Conservation (phyloP, 1,140 invertebrate species). For the Phymastichus coffea region DNA sequence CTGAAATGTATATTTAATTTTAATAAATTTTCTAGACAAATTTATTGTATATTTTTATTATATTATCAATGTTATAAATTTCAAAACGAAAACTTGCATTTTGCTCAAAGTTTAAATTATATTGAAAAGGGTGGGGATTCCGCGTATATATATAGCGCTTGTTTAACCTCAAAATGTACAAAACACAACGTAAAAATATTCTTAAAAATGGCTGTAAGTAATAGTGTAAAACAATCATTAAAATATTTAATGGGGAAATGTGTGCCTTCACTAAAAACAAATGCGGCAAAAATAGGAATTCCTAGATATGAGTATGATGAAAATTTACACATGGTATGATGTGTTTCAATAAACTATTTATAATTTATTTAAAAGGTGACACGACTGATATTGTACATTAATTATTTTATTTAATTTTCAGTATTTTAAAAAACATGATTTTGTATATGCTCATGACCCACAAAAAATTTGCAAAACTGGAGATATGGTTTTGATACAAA, state of each 20-base stretch:
- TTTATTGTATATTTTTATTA: too few species aligned
- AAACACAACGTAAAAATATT: too few species aligned
- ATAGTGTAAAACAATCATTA: background rate
- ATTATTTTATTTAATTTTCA: conserved; percentile 55
- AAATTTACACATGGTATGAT: conserved; percentile 66
- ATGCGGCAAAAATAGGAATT: conserved; percentile 74
- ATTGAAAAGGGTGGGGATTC: too few species aligned
- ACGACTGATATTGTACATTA: conserved; percentile 19
- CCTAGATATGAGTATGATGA: conserved; percentile 69
- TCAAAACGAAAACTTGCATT: too few species aligned
- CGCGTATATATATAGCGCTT: too few species aligned
- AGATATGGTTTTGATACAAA: conserved; percentile 77
- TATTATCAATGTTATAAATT: too few species aligned
- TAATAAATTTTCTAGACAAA: too few species aligned
- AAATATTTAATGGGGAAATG: conserved; percentile 66
- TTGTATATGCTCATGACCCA: conserved; percentile 76
- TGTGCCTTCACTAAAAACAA: conserved; percentile 70
- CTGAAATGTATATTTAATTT: too few species aligned
- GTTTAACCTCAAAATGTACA: too few species aligned
- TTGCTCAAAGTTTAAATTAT: too few species aligned
- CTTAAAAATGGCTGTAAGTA: background rate
- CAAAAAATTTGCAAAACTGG: conserved; percentile 75
- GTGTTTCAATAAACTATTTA: background rate
- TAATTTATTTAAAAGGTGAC: background rate
- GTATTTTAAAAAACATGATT: conserved; percentile 75